phyloP scores from a whole-genome alignment of 2,113 vertebrate genomes.

The Suricata suricatta region DNA sequence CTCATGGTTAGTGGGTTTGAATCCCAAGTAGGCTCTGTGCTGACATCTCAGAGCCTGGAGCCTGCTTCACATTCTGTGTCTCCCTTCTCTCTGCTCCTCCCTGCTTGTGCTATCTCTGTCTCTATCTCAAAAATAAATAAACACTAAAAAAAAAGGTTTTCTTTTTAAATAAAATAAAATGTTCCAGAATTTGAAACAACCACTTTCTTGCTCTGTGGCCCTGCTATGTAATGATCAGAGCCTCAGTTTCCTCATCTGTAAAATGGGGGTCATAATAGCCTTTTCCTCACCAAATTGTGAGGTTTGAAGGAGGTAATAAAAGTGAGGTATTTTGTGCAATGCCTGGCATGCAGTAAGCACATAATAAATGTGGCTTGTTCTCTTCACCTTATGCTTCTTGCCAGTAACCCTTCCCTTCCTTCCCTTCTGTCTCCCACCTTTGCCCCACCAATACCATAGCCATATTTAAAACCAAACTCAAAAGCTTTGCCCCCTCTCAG shows the following conservation, averaged over 20 bases:
- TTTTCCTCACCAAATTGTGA: neutral
- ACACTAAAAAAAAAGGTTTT: no score
- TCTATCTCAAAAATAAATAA: no score
- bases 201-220: neutral
- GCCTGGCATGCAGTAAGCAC: neutral
- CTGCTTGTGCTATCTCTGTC: no score
- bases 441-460: neutral
- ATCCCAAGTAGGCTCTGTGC: no score
- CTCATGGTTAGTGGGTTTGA: no score
- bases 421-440: neutral
- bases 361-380: neutral
- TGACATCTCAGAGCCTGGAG: no score
- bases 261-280: neutral
- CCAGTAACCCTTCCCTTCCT: neutral
- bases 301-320: neutral
- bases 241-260: neutral
- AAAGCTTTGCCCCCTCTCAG: neutral
- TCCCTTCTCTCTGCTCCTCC: no score
- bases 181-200: neutral
- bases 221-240: neutral
- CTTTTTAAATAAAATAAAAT: neutral
- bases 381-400: neutral
- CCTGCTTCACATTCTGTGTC: no score
- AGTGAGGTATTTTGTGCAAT: neutral
- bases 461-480: neutral